These are phyloP conservation scores for Theretra japonica DNA, from an alignment of 2,888 invertebrate species.

Conservation along the genomic window DNA sequence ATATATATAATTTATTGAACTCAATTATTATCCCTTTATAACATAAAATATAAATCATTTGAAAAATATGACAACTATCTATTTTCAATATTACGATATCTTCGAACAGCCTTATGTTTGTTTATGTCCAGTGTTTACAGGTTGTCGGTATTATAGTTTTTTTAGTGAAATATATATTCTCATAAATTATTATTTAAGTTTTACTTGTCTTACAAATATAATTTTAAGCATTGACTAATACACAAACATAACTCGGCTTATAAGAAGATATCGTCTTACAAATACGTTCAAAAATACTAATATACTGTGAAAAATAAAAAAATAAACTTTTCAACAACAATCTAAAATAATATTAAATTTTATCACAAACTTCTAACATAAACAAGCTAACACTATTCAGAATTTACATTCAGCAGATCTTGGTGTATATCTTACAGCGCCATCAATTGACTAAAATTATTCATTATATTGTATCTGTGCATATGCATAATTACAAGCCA, in stretches of 20 bases:
- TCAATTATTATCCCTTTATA: conserved; percentile 1
- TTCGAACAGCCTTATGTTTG: conserved; percentile 4
- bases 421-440: conserved; percentile 41
- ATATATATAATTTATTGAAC: conserved; percentile 19
- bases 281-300: not conserved
- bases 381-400: conserved; percentile 57
- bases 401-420: conserved; percentile 50
- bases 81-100: conserved; percentile 15
- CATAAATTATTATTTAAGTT: not conserved
- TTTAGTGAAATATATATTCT: not conserved
- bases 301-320: conserved; percentile 17
- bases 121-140: not conserved
- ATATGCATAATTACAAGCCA: conserved; percentile 1
- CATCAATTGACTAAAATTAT: conserved; percentile 33
- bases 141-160: too few species aligned
- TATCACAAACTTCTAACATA: conserved; percentile 40
- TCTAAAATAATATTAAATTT: conserved; percentile 40
- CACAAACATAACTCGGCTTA: not conserved
- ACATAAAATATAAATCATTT: conserved; percentile 27
- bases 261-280: conserved; percentile 20
- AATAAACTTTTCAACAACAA: conserved; percentile 10
- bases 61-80: not conserved
- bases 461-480: not conserved
- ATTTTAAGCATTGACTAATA: not conserved
- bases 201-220: not conserved